phyloP scores from a whole-genome alignment of 1,140 invertebrate genomes.

The Mizuhopecten yessoensis region DNA sequence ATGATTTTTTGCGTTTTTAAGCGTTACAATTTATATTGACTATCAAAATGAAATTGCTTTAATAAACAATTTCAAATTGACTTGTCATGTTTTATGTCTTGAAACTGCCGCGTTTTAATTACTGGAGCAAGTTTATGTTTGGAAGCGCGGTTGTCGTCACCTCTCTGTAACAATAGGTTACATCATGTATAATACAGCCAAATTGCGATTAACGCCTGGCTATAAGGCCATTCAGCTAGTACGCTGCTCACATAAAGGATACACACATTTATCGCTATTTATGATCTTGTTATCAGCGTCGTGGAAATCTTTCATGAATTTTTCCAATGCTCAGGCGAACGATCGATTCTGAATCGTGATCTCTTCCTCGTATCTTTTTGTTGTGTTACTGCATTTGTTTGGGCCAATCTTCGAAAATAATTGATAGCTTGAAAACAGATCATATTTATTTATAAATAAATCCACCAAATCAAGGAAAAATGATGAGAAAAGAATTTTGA shows the following conservation, averaged over 20 bases:
- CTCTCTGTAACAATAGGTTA: not conserved
- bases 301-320: not conserved
- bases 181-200: not conserved
- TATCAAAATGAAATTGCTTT: slow-evolving; percentile 29
- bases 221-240: not conserved
- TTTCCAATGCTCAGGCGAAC: not conserved
- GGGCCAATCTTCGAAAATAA: not conserved
- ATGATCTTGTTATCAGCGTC: not conserved
- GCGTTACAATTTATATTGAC: not conserved
- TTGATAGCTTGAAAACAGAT: not conserved
- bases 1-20: not conserved
- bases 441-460: not conserved
- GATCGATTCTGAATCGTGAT: not conserved
- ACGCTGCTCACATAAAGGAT: not conserved
- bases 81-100: slow-evolving; percentile 10
- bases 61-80: slow-evolving; percentile 36
- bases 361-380: not conserved
- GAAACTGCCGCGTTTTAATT: slow-evolving; percentile 17
- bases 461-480: not conserved
- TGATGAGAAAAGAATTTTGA: no score
- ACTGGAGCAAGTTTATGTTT: not conserved
- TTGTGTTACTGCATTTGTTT: not conserved
- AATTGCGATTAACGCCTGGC: not conserved
- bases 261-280: not conserved
- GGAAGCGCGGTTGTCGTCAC: not conserved